Conservation (phyloP, 2,113 vertebrate genomes). For the Papio anubis region DNA sequence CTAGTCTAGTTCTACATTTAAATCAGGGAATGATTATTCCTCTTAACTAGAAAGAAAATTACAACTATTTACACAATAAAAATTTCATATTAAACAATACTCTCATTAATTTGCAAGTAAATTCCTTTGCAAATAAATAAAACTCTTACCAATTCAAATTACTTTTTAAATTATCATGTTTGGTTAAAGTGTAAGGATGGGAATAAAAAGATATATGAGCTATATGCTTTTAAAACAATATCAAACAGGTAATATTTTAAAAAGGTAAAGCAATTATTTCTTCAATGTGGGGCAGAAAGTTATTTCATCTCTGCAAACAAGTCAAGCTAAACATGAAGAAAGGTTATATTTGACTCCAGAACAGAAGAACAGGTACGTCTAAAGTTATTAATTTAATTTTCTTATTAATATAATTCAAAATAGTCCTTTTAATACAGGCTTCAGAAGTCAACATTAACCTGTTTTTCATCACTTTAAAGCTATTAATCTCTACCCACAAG, state of each 20-base stretch:
- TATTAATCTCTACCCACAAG: background rate
- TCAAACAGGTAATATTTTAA: background rate
- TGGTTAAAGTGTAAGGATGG: background rate
- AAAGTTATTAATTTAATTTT: background rate
- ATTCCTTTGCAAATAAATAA: conserved; percentile 3
- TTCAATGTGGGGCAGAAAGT: background rate
- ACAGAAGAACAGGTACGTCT: background rate
- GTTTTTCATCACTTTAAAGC: conserved; percentile 1
- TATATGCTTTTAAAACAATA: background rate
- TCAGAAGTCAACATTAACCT: background rate
- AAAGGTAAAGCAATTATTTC: conserved; percentile 13
- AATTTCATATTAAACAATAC: background rate
- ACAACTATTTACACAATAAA: background rate
- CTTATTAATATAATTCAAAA: conserved; percentile 6
- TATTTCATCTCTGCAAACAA: background rate
- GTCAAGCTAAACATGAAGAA: conserved; percentile 28
- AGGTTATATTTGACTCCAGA: background rate
- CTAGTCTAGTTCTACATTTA: background rate
- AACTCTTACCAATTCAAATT: background rate
- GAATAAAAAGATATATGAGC: background rate
- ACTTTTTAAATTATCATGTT: background rate
- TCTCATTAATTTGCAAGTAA: background rate
- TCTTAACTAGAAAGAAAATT: conserved; percentile 7
- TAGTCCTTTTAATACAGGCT: background rate
- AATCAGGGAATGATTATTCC: background rate